These are phyloP conservation scores for Atherinomorus stipes DNA, from an alignment of 2,113 vertebrate genomes.

Conservation along the genomic window DNA sequence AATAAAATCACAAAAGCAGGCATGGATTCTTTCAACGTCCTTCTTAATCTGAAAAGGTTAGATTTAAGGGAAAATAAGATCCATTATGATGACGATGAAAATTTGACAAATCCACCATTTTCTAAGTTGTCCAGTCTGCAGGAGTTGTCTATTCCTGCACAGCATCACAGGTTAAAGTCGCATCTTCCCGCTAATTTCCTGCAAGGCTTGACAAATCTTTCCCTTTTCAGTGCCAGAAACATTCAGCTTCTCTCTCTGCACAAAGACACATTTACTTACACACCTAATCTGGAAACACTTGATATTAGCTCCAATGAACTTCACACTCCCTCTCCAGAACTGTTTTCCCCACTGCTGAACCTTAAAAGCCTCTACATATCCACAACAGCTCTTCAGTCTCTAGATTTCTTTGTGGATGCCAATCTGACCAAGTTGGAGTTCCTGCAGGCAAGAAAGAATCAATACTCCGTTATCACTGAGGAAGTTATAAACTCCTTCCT, in stretches of 20 bases:
- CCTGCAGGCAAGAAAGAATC: constrained; percentile 70
- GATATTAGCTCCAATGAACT: constrained; percentile 78
- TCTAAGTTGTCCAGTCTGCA: constrained; percentile 63
- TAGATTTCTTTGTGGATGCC: constrained; percentile 72
- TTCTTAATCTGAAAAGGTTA: constrained; percentile 67
- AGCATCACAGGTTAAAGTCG: constrained; percentile 45
- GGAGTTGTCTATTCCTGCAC: constrained; percentile 57
- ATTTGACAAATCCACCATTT: constrained; percentile 63
- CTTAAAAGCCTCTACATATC: constrained; percentile 77
- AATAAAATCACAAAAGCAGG: constrained; percentile 3
- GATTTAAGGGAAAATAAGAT: constrained; percentile 75
- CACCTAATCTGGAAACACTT: constrained; percentile 66
- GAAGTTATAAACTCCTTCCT: constrained; percentile 62
- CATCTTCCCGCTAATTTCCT: constrained; percentile 74
- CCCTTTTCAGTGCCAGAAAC: constrained; percentile 61
- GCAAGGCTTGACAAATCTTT: constrained; percentile 77
- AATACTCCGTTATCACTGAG: constrained; percentile 53
- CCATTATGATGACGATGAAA: fast-evolving
- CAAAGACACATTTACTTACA: constrained; percentile 67
- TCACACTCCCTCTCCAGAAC: constrained; percentile 12
- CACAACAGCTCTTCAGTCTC: constrained; percentile 55
- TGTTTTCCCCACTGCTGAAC: constrained; percentile 68
- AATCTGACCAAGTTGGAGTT: constrained; percentile 71
- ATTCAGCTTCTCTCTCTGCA: constrained; percentile 48
- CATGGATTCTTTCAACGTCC: constrained; percentile 69